phyloP scores from a whole-genome alignment of 2,888 invertebrate species.

The Anodontia alba region DNA sequence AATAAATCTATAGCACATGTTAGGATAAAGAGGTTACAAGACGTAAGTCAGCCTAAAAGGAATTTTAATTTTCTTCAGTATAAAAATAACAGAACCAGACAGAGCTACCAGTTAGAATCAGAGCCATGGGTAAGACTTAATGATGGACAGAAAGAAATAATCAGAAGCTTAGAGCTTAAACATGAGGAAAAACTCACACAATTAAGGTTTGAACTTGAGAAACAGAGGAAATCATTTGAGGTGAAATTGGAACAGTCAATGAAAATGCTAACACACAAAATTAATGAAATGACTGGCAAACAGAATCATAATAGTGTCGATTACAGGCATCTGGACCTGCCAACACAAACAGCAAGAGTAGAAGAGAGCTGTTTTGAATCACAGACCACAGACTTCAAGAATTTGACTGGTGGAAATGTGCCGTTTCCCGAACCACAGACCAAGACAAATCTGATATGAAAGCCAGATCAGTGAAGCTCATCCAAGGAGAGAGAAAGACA shows the following conservation, averaged over 20 bases:
- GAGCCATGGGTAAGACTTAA: background rate
- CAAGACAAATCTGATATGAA: background rate
- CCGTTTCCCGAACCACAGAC: background rate
- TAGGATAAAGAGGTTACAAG: background rate
- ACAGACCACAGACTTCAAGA: background rate
- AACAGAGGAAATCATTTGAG: background rate
- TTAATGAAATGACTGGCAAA: background rate
- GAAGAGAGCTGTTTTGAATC: background rate
- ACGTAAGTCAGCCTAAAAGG: background rate
- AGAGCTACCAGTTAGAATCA: background rate
- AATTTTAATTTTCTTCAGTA: background rate
- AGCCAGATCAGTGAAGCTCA: too few relatives aligned
- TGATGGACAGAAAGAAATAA: background rate
- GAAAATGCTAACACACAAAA: background rate
- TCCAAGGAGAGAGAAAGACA: background rate
- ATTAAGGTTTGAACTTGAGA: background rate
- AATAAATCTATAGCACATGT: background rate
- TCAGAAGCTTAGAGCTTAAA: background rate
- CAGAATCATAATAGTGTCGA: background rate
- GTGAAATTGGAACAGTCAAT: background rate
- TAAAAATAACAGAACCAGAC: background rate
- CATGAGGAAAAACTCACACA: background rate
- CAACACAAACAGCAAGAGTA: background rate
- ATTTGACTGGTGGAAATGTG: background rate
- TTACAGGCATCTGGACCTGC: background rate